These are phyloP conservation scores for Smithornis capensis DNA, from an alignment of 2,113 vertebrate genomes.

Conservation along the genomic window DNA sequence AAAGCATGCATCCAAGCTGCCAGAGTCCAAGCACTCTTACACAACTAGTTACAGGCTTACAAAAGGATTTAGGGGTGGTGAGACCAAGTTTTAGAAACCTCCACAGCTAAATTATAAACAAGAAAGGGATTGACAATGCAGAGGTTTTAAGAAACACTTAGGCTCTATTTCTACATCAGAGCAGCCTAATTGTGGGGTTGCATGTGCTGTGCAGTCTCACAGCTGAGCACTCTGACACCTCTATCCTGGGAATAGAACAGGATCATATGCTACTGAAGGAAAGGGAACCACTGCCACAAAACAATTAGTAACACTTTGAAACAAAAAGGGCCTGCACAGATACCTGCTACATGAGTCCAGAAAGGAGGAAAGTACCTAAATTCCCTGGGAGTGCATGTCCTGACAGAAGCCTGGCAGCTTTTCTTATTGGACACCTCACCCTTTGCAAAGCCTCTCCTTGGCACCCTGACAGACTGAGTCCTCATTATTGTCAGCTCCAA, in stretches of 20 bases:
- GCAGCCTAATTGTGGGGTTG: neutral
- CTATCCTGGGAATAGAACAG: neutral
- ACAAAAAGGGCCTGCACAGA: neutral
- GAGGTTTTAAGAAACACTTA: neutral
- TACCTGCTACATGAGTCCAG: neutral
- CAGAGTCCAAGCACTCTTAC: neutral
- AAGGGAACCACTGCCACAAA: neutral
- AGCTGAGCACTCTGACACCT: neutral
- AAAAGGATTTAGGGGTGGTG: neutral
- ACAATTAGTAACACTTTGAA: neutral
- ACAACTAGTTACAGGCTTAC: neutral
- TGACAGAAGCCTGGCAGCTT: neutral
- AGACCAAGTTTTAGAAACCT: neutral
- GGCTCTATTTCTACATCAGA: neutral
- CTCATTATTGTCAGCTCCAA: accelerated
- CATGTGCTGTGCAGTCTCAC: neutral
- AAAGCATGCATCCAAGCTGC: neutral
- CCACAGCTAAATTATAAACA: neutral
- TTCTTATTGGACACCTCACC: neutral
- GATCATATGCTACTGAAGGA: accelerated
- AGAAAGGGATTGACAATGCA: neutral
- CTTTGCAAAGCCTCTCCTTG: neutral
- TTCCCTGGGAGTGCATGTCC: neutral
- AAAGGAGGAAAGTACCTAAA: neutral
- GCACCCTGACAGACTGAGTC: neutral